phyloP scores from a whole-genome alignment of 2,797 vertebrate species.

The Characodon lateralis region DNA sequence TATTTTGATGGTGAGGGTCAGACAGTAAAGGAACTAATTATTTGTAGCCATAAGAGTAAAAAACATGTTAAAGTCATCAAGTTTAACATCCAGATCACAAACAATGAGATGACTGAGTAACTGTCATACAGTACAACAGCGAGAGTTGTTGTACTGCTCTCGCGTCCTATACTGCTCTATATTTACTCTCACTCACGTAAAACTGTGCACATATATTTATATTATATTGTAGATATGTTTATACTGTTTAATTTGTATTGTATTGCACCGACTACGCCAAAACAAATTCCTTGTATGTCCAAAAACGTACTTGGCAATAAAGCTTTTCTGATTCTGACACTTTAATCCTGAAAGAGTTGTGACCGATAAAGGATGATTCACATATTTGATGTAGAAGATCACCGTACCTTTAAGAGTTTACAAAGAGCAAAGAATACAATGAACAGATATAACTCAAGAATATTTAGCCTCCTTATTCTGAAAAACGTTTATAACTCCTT shows the following conservation, averaged over 20 bases:
- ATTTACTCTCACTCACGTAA: too few species aligned
- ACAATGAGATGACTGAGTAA: conserved; percentile 44
- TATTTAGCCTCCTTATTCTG: neutral
- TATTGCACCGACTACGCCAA: too few species aligned
- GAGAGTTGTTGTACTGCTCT: too few species aligned
- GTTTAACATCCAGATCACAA: conserved; percentile 21
- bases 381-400: neutral
- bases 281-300: too few species aligned
- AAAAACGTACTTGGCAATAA: too few species aligned
- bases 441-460: neutral
- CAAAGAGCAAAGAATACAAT: neutral
- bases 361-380: neutral
- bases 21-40: conserved; percentile 35
- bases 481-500: too few species aligned
- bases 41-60: conserved; percentile 52
- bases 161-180: too few species aligned
- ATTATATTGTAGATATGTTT: too few species aligned
- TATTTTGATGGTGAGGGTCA: conserved; percentile 43
- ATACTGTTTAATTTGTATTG: too few species aligned
- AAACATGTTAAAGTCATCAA: conserved; percentile 13
- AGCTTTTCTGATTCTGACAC: too few species aligned
- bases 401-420: neutral
- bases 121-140: too few species aligned
- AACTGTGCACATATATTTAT: too few species aligned
- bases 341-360: neutral